Percentiles rank a stretch among this genome's conserved stretches.
Conservation (phyloP, 2,888 invertebrate species). For the Geophilus truncorum region DNA sequence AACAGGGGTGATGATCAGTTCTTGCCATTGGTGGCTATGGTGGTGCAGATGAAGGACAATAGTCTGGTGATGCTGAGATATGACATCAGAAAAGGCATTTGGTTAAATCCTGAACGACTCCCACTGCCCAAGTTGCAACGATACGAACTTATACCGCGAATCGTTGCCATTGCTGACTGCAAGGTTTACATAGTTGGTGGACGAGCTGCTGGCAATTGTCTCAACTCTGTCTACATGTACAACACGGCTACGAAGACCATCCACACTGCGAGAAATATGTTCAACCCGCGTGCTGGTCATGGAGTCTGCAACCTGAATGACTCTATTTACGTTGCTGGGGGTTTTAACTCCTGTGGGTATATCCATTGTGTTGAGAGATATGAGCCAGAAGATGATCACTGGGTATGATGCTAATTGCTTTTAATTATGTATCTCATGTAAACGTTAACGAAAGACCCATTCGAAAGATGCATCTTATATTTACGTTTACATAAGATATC, state of each 20-base stretch:
- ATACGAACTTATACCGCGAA: conserved; percentile 30
- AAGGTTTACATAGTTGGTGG: conserved; percentile 21
- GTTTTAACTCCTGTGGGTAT: conserved; percentile 29
- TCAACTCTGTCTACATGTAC: conserved; percentile 30
- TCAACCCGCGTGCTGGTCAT: conserved; percentile 30
- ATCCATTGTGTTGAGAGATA: conserved; percentile 30
- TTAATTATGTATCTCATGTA: too few species aligned
- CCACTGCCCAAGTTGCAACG: conserved; percentile 29
- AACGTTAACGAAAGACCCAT: too few species aligned
- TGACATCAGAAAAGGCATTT: conserved; percentile 31
- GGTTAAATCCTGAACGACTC: conserved; percentile 32
- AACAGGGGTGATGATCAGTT: conserved; percentile 9
- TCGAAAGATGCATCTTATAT: too few species aligned
- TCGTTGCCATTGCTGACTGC: conserved; percentile 8
- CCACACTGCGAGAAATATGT: conserved; percentile 29
- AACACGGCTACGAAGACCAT: conserved; percentile 19
- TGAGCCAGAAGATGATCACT: conserved; percentile 28
- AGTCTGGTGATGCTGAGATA: conserved; percentile 28
- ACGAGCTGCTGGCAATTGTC: conserved; percentile 27
- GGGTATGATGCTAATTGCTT: too few species aligned
- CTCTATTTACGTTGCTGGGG: conserved; percentile 25
- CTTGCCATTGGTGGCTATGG: conserved; percentile 25
- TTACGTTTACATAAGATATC: too few species aligned
- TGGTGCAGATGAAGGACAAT: conserved; percentile 33
- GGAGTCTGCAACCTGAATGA: conserved; percentile 19